Base-by-base conservation (phyloP, 2,888 invertebrate genomes). In the Pinctada fucata region DNA sequence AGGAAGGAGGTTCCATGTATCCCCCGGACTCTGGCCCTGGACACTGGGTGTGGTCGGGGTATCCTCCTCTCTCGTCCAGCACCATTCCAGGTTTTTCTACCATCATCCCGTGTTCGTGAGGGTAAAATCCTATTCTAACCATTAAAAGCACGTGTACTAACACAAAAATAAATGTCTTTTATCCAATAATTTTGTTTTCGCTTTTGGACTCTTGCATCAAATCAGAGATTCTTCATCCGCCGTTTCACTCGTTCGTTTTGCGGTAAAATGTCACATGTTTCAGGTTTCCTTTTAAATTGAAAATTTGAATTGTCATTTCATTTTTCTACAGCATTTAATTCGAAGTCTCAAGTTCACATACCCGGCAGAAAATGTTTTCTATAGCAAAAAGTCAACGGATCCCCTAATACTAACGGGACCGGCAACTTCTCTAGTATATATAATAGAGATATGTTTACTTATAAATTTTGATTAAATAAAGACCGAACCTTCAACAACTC, bases 81-180 rank as follows among this genome's bases (percentile, higher is more conserved):
- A 72, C 52, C n/a, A 72, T 48, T 66, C 70, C 70, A 52, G 76
- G 66, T 50, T 77, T 77, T 58, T 77, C 76, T 51, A 77, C 76
- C 76, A 77, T 72, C 76, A 77, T 72, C 65, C 72, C 65, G 48
- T 65, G 48, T 31, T 74, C 51, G 51, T 13, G 3, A 45, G 47
- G 47, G 47, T n/a, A n/a, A 31, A 45, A 8, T 10, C 68, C 68
- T 68, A 68, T 68, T 68, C 16, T 47, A 47, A 68, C 68, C 68
- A 68, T 68, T 68, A 31, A 68, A 65, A 65, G 4, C 16, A 5
- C 65, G 31, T n/a, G 65, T 65, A 31, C 31, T 31, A 31, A 31
- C 31, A 31, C 31, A 31, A 31, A 31, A 31, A 31, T 31, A 31
- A 31, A 31, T 31, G 31, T 31, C 31, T 31, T 31, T 31, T 31